These are phyloP conservation scores for Bellardia bayeri DNA, from an alignment of 2,888 invertebrate species.

Conservation along the genomic window DNA sequence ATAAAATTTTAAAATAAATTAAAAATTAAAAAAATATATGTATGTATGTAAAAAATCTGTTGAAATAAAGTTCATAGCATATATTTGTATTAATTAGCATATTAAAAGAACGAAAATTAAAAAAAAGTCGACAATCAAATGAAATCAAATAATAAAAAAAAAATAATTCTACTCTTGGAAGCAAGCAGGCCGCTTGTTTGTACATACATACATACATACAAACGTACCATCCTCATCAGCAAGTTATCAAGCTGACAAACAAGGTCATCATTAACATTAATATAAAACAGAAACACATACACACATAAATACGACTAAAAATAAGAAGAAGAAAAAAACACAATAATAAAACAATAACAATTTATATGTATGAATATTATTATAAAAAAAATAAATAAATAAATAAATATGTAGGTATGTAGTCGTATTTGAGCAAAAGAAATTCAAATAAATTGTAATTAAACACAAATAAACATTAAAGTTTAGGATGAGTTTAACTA, in stretches of 20 bases:
- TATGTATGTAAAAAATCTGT: conserved; percentile 8
- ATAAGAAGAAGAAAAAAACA: conserved; percentile 32
- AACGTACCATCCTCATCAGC: conserved; percentile 29
- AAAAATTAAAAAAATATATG: background rate
- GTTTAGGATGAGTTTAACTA: conserved; percentile 48
- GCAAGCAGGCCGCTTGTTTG: background rate
- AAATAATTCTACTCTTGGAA: conserved; percentile 29
- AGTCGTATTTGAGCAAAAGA: conserved; percentile 1
- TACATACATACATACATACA: background rate
- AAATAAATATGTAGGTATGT: too few relatives aligned
- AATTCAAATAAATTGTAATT: conserved; percentile 65
- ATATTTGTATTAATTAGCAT: conserved; percentile 27
- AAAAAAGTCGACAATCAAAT: conserved; percentile 38
- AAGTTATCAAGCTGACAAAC: conserved; percentile 65
- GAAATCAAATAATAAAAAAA: conserved; percentile 36
- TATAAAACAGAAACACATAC: conserved; percentile 31
- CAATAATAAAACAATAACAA: conserved; percentile 28
- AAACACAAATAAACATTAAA: conserved; percentile 54
- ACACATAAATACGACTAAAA: conserved; percentile 13
- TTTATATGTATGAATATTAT: background rate
- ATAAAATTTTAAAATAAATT: conserved; percentile 42
- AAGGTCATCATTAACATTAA: conserved; percentile 70
- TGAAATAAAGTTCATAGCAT: conserved; percentile 38
- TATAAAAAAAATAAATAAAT: background rate
- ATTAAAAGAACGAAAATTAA: background rate